Evolutionary conservation across 2,797 vertebrate genomes (phyloP), one percentile per base, ranked within the genome.

Genomic region (Enteromius radiatus): DNA sequence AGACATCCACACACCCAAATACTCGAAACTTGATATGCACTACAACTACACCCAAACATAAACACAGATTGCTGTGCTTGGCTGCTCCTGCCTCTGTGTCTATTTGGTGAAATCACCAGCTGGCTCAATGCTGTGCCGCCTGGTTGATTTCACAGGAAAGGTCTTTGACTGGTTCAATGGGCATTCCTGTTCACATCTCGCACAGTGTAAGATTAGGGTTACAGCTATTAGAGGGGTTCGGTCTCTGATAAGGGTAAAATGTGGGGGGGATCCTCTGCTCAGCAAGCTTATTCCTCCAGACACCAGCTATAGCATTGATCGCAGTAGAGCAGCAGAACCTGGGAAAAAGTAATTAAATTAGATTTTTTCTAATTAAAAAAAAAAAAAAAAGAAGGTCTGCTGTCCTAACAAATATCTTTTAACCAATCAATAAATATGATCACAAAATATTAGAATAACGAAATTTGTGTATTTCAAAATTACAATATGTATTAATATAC

Each of bases 1-100:
- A 47, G 61, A 31, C 26, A 45, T 54, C 41, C 43, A 75, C 6
- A 41, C 78, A 61, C 14, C 11, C 67, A 71, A 26, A 76, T 36
- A 83, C 45, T 38, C 38, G 64, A 43, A 67, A n/a, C 65, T 43
- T 26, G 77, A 86, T 80, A 80, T 41, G 33, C 76, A 76, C 28
- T 47, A 26, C 45, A 41, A 21, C 52, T 47, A 43, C 64, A 69
- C 73, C 77, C 80, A 82, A 86, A 69, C 47, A 78, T 82, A 75
- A 71, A 87, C 64, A 77, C 68, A 80, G 75, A 86, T 80, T 80
- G 68, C 36, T 54, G 77, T 78, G 80, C 68, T 83, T 77, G 80
- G 73, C 84, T 75, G 71, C 68, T 84, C 59, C 43, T 78, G 71
- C 47, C 21, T 64, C 67, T 33, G 23, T 54, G 10, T 65, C 78